Evolutionary conservation across 2,113 vertebrate species (phyloP).

Genomic region (Mormyrus iriodes): DNA sequence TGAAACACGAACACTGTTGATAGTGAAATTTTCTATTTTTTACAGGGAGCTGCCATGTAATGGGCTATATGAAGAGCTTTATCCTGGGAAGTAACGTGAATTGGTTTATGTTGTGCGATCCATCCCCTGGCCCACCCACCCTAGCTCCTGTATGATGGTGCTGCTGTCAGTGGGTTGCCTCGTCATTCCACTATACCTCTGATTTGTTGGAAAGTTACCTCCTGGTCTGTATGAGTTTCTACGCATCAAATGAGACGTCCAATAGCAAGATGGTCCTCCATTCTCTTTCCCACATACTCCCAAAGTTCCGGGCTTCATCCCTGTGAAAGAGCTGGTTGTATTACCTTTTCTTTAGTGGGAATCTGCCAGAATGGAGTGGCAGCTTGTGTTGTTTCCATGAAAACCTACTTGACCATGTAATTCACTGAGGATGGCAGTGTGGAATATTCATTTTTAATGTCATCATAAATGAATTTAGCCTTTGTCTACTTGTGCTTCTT

Average conservation of each 20-base stretch:
- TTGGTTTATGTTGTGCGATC: not conserved
- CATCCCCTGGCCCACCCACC: not conserved
- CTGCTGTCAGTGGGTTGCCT: not conserved
- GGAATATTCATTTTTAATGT: not conserved
- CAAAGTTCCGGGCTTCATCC: not conserved
- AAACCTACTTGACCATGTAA: not conserved
- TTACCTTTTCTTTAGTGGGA: not conserved
- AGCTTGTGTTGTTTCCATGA: not conserved
- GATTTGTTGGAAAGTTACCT: not conserved
- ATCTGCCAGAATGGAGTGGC: not conserved
- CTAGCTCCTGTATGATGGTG: not conserved
- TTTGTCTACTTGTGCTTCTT: not conserved
- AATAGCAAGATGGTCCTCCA: not conserved
- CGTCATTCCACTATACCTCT: not conserved
- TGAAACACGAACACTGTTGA: not conserved
- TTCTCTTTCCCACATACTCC: not conserved
- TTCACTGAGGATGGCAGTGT: not conserved
- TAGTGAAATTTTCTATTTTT: not conserved
- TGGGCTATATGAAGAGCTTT: not conserved
- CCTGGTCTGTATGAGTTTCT: not conserved
- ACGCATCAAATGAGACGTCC: not conserved
- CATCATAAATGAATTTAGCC: not conserved
- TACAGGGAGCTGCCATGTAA: not conserved
- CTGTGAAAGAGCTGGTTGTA: not conserved
- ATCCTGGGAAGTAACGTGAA: not conserved